Percentiles rank a stretch among this genome's conserved stretches.
These are phyloP conservation scores for Teleiodes luculella DNA, from an alignment of 2,888 invertebrate genomes.

Conservation along the genomic window DNA sequence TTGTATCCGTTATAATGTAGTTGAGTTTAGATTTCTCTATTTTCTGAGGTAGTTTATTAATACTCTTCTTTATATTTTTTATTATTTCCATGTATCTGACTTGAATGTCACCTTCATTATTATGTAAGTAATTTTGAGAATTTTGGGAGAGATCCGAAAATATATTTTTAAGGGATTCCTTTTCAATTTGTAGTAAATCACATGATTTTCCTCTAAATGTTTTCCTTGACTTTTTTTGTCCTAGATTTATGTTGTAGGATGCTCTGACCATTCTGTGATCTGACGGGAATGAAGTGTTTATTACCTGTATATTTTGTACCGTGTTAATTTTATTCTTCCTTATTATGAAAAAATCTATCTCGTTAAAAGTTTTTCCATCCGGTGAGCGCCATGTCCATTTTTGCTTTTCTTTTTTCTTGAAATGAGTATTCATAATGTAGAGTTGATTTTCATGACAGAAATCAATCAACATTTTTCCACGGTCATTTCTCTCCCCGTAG, in stretches of 20 bases:
- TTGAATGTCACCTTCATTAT: too few species aligned
- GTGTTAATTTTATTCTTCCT: background rate
- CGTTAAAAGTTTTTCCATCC: slow-evolving; percentile 1
- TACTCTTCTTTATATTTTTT: too few species aligned
- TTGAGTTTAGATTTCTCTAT: too few species aligned
- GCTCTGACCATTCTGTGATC: background rate
- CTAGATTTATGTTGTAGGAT: background rate
- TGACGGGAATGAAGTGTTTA: background rate
- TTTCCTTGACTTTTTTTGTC: background rate
- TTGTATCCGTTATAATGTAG: too few species aligned
- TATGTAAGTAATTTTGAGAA: too few species aligned
- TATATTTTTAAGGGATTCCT: background rate
- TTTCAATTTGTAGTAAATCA: background rate
- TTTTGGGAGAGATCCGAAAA: background rate
- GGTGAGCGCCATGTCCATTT: slow-evolving; percentile 9
- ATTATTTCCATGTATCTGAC: too few species aligned
- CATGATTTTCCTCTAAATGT: background rate
- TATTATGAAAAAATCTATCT: slow-evolving; percentile 7
- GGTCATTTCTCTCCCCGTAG: background rate
- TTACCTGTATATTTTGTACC: background rate
- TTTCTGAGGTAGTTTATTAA: too few species aligned
- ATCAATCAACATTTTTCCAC: background rate
- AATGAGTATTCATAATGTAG: background rate
- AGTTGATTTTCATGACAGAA: background rate
- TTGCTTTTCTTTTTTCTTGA: slow-evolving; percentile 4